These are phyloP conservation scores for Carollia perspicillata DNA, from an alignment of 2,113 vertebrate genomes.

Conservation along the genomic window DNA sequence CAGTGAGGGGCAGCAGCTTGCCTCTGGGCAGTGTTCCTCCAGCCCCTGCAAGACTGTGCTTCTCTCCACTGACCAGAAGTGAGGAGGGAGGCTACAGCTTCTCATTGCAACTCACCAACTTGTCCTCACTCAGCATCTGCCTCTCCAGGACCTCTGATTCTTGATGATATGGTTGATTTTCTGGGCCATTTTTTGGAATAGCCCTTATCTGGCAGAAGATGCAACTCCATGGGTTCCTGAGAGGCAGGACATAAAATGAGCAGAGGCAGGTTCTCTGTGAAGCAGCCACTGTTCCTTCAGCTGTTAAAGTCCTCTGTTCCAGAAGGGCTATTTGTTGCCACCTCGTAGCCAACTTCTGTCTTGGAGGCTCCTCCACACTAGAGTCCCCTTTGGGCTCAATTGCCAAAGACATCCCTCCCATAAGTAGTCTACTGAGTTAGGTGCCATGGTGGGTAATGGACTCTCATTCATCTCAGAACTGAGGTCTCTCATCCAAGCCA, in stretches of 20 bases:
- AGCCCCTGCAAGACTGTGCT: neutral
- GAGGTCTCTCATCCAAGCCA: neutral
- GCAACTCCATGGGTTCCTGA: slow-evolving; percentile 50
- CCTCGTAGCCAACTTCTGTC: neutral
- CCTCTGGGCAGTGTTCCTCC: neutral
- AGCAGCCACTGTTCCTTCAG: neutral
- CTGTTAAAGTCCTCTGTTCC: neutral
- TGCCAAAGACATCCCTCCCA: neutral
- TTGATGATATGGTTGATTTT: neutral
- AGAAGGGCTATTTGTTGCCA: neutral
- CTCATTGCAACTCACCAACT: slow-evolving; percentile 49
- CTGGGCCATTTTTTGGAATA: neutral
- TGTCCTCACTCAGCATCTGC: neutral
- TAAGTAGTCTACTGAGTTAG: neutral
- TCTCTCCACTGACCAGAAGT: neutral
- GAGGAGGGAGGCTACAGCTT: neutral
- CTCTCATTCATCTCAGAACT: neutral
- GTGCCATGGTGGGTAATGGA: neutral
- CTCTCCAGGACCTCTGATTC: slow-evolving; percentile 42
- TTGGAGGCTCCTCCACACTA: neutral
- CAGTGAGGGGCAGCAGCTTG: neutral
- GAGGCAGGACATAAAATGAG: neutral
- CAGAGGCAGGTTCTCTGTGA: neutral
- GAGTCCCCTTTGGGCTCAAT: neutral
- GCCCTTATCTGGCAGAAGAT: slow-evolving; percentile 3